Percentiles rank a stretch among this genome's conserved stretches.
These are phyloP conservation scores for Gymnopithys bicolor DNA, from an alignment of 2,797 vertebrate genomes.

Conservation along the genomic window DNA sequence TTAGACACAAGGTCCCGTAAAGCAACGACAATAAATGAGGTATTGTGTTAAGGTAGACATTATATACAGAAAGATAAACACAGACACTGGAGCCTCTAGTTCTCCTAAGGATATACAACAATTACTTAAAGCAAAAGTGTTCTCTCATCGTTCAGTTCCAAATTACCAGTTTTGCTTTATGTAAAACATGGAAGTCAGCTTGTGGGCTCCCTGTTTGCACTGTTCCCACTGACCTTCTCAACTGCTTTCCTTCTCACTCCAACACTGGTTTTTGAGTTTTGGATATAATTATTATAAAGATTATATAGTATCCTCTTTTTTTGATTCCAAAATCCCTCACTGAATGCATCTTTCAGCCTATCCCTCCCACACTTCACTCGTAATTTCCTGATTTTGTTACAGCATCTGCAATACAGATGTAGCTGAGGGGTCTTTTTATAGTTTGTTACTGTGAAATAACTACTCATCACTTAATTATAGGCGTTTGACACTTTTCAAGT, in stretches of 20 bases:
- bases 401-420: not conserved
- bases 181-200: not conserved
- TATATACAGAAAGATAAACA: not conserved
- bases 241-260: not conserved
- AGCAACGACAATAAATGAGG: not conserved
- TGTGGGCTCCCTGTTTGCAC: not conserved
- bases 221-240: not conserved
- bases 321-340: not conserved
- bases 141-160: not conserved
- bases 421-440: not conserved
- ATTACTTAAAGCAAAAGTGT: not conserved
- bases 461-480: not conserved
- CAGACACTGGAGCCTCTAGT: not conserved
- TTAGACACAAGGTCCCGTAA: not conserved
- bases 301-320: not conserved
- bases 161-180: not conserved
- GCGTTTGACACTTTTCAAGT: not conserved
- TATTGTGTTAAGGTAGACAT: not conserved
- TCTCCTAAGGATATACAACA: not conserved
- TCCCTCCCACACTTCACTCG: not conserved
- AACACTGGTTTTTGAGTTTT: not conserved
- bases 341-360: not conserved
- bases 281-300: not conserved
- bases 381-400: not conserved
- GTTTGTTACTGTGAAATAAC: not conserved